phyloP scores from a whole-genome alignment of 2,888 invertebrate genomes.

The Hedya salicella region DNA sequence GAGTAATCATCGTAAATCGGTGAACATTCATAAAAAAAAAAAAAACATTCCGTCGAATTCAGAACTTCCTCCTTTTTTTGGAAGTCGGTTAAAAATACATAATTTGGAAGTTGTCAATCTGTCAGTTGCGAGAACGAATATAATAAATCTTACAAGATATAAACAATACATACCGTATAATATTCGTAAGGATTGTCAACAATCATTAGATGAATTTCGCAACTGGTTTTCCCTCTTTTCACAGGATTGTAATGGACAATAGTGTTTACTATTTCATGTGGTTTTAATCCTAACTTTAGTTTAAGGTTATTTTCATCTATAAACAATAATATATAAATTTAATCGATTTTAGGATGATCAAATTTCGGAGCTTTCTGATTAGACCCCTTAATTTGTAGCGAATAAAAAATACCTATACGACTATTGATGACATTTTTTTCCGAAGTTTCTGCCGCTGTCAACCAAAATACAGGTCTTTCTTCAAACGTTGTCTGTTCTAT shows the following conservation, averaged over 20 bases:
- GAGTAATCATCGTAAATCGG: too few species aligned
- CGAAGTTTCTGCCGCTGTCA: slow-evolving; percentile 54
- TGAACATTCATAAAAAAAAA: too few species aligned
- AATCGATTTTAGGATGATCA: neutral
- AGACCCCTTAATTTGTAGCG: too few species aligned
- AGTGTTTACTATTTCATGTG: slow-evolving; percentile 61
- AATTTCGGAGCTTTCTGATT: too few species aligned
- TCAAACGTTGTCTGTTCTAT: slow-evolving; percentile 58
- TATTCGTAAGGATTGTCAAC: slow-evolving; percentile 74
- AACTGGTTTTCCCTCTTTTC: slow-evolving; percentile 65
- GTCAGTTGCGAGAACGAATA: neutral
- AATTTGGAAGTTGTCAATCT: too few species aligned
- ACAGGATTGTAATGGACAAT: slow-evolving; percentile 69
- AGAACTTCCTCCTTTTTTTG: too few species aligned
- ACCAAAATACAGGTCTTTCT: slow-evolving; percentile 68
- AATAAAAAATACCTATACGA: slow-evolving; percentile 64
- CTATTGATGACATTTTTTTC: slow-evolving; percentile 56
- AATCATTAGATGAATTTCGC: slow-evolving; percentile 69
- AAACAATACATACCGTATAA: slow-evolving; percentile 60
- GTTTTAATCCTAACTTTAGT: slow-evolving; percentile 60
- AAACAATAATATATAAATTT: slow-evolving; percentile 44
- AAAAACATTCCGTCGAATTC: too few species aligned
- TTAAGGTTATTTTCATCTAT: slow-evolving; percentile 58
- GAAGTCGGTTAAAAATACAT: too few species aligned
- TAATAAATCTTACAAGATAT: neutral